Percentiles rank a stretch among this genome's conserved stretches.
phyloP scores from a whole-genome alignment of 2,888 invertebrate species.

The Oligia strigilis region DNA sequence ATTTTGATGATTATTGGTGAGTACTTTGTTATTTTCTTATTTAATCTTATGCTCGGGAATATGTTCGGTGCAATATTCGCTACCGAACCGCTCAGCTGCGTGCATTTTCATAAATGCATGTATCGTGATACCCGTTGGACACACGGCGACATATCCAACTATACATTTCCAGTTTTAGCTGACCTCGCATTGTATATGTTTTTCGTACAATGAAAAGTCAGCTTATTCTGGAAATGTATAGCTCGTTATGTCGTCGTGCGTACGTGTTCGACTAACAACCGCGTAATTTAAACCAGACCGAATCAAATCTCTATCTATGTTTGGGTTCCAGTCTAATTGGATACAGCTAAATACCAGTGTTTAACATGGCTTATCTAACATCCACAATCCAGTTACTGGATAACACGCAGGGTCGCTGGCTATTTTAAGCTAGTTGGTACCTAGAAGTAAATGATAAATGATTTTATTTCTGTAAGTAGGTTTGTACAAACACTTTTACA shows the following conservation, averaged over 20 bases:
- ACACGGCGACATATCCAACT: not conserved
- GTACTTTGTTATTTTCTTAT: too few species aligned
- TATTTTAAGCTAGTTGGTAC: not conserved
- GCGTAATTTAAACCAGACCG: not conserved
- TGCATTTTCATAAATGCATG: not conserved
- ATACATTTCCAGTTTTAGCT: not conserved
- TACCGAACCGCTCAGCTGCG: too few species aligned
- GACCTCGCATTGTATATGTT: not conserved
- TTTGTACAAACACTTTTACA: too few species aligned
- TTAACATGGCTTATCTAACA: not conserved
- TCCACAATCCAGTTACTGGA: not conserved
- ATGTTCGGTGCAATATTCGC: too few species aligned
- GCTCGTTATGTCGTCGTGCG: too few species aligned
- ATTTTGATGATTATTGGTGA: too few species aligned
- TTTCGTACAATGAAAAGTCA: not conserved
- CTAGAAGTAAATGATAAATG: too few species aligned
- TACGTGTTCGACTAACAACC: not conserved
- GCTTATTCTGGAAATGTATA: not conserved
- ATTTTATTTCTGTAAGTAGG: too few species aligned
- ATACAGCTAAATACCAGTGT: not conserved
- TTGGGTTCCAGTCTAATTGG: not conserved
- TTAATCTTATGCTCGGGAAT: rapidly evolving
- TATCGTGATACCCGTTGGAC: not conserved
- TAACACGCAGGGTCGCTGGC: too few species aligned
- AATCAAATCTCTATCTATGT: not conserved